Conservation (phyloP, 2,888 invertebrate species). For the Agapostemon virescens region DNA sequence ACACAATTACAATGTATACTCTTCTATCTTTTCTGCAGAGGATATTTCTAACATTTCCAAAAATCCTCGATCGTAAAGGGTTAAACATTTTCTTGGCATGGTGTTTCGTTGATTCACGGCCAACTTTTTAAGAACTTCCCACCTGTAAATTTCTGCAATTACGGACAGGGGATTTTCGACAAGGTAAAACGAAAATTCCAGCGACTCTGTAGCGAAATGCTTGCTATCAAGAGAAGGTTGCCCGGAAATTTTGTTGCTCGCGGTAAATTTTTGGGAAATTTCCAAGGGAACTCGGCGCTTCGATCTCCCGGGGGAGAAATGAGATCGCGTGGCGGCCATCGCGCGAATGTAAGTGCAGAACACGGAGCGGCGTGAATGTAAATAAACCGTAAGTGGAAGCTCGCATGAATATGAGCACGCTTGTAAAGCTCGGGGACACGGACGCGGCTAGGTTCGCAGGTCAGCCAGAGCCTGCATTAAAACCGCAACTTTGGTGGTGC, state of each 20-base stretch:
- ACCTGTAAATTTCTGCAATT: too few species aligned
- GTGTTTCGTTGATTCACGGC: too few species aligned
- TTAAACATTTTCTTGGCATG: too few species aligned
- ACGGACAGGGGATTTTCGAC: too few species aligned
- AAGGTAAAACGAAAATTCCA: too few species aligned
- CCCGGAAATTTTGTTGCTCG: background rate
- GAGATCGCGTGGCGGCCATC: background rate
- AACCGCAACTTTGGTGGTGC: slow-evolving; percentile 55
- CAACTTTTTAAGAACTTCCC: too few species aligned
- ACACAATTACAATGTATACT: too few species aligned
- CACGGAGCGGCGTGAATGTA: slow-evolving; percentile 15
- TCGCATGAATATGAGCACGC: slow-evolving; percentile 7
- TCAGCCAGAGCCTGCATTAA: slow-evolving; percentile 34
- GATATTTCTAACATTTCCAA: too few species aligned
- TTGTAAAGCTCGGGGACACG: slow-evolving; percentile 16
- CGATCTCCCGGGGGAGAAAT: slow-evolving; percentile 1
- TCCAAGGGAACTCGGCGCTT: background rate
- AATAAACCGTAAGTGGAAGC: slow-evolving; percentile 26
- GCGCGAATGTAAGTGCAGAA: slow-evolving; percentile 5
- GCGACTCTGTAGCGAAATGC: too few species aligned
- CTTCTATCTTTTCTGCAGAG: too few species aligned
- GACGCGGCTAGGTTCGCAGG: slow-evolving; percentile 7
- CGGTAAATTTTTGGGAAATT: background rate
- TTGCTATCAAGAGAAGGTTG: background rate
- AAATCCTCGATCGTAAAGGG: too few species aligned